Base-by-base conservation (phyloP, 2,888 invertebrate species). In the Scaptomyza flava region DNA sequence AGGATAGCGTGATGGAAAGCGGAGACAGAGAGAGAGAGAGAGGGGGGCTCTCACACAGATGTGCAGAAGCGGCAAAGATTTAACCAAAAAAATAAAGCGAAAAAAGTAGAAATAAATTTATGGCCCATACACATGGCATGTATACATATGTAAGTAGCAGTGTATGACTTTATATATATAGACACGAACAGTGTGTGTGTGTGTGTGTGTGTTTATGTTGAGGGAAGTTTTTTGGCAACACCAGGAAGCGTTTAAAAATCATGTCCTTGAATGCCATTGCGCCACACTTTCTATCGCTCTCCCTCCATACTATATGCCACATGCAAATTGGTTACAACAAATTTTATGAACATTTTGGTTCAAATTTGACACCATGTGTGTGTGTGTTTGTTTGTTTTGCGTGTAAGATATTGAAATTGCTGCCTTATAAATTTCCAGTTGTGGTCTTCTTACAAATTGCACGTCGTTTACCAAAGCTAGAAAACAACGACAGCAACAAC, bases 241-340 rank as follows among this genome's bases (percentile, higher is more conserved):
- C 48, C 62, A 65, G 79, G 77, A 82, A 83, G 59, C 83, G 70
- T 86, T 82, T 82, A 81, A 86, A 67, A 81, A 70, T 69, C 81
- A 85, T 79, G 86, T 85, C 86, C 77, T 85, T 81, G 83, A 83
- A 54, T 31, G 41, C 41, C 33, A 53, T 42, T 33, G 9, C 23
- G 43, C 38, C 59, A 48, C 46, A 33, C 41, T 42, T 33, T 33
- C 46, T 41, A 20, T 12, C 43, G 7, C 14, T 14, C 14, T 14
- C 38, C 8, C 14, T 38, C 38, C n/a, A 38, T 23, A 2, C 23
- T 14, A 14, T 31, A 36, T 50, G 14, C n/a, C 57, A 62, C 79
- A 85, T 86, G 82, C 79, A 86, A 82, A 86, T 82, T 86, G 77
- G 71, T 86, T 79, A 68, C 79, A 69, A 76, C 83, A 78, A 82